Percentiles rank a stretch among this genome's conserved stretches.
phyloP scores from a whole-genome alignment of 2,888 invertebrate species.

The Zhuqinia jingwanae region DNA sequence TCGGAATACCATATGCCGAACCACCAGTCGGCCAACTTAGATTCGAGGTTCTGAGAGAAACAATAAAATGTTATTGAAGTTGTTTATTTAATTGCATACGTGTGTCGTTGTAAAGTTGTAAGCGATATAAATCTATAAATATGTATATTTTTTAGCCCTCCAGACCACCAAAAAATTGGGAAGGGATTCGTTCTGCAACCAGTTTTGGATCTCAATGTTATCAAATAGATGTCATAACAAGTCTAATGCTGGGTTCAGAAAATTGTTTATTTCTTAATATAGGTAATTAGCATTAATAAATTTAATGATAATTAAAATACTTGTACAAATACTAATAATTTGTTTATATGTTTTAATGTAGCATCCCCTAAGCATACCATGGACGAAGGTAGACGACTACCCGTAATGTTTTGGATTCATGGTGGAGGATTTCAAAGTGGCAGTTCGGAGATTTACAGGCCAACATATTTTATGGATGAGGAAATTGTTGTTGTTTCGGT shows the following conservation, averaged over 20 bases:
- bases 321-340: no score
- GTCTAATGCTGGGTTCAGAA: constrained; percentile 69
- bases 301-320: neutral
- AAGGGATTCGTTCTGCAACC: constrained; percentile 70
- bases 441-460: constrained; percentile 69
- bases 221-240: constrained; percentile 75
- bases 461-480: constrained; percentile 71
- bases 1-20: constrained; percentile 69
- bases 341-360: neutral
- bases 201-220: constrained; percentile 72
- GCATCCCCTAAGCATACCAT: constrained; percentile 34
- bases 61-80: neutral
- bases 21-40: constrained; percentile 67
- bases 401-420: constrained; percentile 72
- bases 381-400: constrained; percentile 53
- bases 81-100: no score
- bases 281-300: neutral
- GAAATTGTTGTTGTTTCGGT: constrained; percentile 67
- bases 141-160: constrained; percentile 64
- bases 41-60: constrained; percentile 59
- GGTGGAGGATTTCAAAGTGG: constrained; percentile 72
- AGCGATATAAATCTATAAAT: neutral
- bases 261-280: constrained; percentile 72
- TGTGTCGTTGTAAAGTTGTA: no score
- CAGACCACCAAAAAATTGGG: constrained; percentile 63